Evolutionary conservation across 2,113 vertebrate genomes (phyloP).

Genomic region (Myiozetetes cayanensis): DNA sequence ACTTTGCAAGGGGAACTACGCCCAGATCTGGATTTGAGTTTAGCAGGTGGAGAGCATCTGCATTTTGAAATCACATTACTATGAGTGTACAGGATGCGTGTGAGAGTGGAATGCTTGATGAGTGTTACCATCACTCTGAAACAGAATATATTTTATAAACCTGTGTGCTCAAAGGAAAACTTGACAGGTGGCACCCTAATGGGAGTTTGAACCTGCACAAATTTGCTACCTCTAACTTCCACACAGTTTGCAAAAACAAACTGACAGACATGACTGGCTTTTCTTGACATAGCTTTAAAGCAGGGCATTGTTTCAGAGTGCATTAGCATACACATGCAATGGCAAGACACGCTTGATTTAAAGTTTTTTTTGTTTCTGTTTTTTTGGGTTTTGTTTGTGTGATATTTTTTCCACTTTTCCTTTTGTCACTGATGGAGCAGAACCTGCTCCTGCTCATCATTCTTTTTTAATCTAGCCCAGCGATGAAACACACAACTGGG

Average conservation of each 20-base stretch:
- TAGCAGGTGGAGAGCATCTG: slow-evolving; percentile 26
- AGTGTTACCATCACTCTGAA: slow-evolving; percentile 24
- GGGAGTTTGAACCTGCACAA: slow-evolving; percentile 35
- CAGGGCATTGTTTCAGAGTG: neutral
- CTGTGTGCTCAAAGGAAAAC: slow-evolving; percentile 4
- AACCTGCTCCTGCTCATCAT: slow-evolving; percentile 65
- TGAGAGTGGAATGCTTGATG: neutral
- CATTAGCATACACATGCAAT: neutral
- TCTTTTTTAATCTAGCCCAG: slow-evolving; percentile 74
- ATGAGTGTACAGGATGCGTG: neutral
- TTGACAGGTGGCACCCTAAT: slow-evolving; percentile 62
- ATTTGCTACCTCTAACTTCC: neutral
- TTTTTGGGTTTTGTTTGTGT: neutral
- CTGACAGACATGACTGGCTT: neutral
- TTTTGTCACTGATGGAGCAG: slow-evolving; percentile 48
- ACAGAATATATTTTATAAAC: slow-evolving; percentile 51
- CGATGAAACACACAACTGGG: slow-evolving; percentile 64
- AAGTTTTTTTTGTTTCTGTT: neutral
- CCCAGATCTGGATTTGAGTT: neutral
- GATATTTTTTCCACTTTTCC: neutral
- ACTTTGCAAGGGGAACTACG: neutral
- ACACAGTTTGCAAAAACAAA: neutral
- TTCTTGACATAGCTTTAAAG: neutral
- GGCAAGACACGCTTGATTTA: neutral
- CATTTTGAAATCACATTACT: slow-evolving; percentile 47